A percentile compares a stretch with the other conserved stretches of the same genome.
phyloP scores from a whole-genome alignment of 2,888 invertebrate genomes.

The Caenorhabditis wallacei region DNA sequence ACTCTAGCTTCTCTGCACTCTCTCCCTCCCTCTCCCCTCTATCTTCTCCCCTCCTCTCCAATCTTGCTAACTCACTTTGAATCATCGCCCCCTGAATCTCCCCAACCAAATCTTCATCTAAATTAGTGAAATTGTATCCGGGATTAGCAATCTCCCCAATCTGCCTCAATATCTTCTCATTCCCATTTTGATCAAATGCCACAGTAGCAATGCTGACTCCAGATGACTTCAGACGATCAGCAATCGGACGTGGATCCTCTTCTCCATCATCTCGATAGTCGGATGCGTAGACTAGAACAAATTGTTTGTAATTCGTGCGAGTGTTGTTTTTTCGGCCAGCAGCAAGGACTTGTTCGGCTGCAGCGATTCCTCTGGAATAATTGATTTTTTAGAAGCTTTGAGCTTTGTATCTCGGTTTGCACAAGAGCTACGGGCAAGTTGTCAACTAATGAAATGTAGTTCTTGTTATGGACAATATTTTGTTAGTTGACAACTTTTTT shows the following conservation, averaged over 20 bases:
- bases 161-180: constrained; percentile 28
- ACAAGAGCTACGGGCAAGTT: too few species aligned
- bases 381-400: not conserved
- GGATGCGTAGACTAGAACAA: constrained; percentile 48
- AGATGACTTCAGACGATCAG: constrained; percentile 56
- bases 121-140: constrained; percentile 44
- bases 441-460: too few species aligned
- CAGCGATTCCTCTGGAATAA: constrained; percentile 31
- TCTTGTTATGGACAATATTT: too few species aligned
- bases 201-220: constrained; percentile 60
- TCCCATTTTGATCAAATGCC: constrained; percentile 61
- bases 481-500: too few species aligned
- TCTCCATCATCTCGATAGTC: constrained; percentile 43
- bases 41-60: not conserved
- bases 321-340: constrained; percentile 39
- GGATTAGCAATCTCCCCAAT: constrained; percentile 60
- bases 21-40: not conserved
- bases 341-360: constrained; percentile 40
- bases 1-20: not conserved
- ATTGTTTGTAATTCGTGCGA: constrained; percentile 50
- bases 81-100: constrained; percentile 58
- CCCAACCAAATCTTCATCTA: constrained; percentile 51
- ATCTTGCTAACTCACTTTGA: constrained; percentile 36
- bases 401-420: too few species aligned
- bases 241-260: constrained; percentile 40